Base-by-base conservation (phyloP, 2,113 vertebrate species). In the Scatophagus argus region DNA sequence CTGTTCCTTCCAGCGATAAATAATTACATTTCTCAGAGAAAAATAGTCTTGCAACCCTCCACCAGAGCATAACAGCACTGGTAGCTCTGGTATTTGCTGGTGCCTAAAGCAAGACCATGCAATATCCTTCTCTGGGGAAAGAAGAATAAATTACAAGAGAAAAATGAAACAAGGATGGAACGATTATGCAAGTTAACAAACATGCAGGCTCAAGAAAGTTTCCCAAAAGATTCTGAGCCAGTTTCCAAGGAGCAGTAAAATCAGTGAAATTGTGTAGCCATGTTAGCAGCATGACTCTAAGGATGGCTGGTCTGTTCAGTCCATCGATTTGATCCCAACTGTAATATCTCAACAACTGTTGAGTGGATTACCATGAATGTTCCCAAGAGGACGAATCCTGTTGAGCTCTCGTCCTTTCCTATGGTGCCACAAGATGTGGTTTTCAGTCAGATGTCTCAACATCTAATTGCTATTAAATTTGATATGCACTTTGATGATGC, bases 161-260 rank as follows among this genome's bases (percentile, higher is more conserved):
- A 66, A 76, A 32, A 70, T 46, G 59, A 84, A 44, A 66, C 43
- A 13, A 34, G 21, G 34, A 63, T 51, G n/a, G 72, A 67, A 31
- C 55, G 43, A 52, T 74, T 80, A 85, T 55, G 61, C n/a, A 63
- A 72, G 77, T 72, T 77, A 29, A 60, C 54, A 76, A 55, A 72
- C 39, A 55, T 36, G 62, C 25, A 69, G 41, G 32, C 54, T 32
- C 5, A 43, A 52, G 54, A 14, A 74, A 74, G 27, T 67, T 74
- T 60, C 68, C n/a, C 16, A 21, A 54, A 47, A 1, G 6, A 63
- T 36, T 21, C 25, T 47, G 23, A 47, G 52, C n/a, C 27, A 44
- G 29, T 46, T 69, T 54, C 47, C 14, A 13, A 32, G 41, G 6
- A 32, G 61, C 6, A 36, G 29, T 14, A 46, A 19, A 25, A 36